Conservation (phyloP, 1,140 invertebrate genomes). For the Samia ricini region DNA sequence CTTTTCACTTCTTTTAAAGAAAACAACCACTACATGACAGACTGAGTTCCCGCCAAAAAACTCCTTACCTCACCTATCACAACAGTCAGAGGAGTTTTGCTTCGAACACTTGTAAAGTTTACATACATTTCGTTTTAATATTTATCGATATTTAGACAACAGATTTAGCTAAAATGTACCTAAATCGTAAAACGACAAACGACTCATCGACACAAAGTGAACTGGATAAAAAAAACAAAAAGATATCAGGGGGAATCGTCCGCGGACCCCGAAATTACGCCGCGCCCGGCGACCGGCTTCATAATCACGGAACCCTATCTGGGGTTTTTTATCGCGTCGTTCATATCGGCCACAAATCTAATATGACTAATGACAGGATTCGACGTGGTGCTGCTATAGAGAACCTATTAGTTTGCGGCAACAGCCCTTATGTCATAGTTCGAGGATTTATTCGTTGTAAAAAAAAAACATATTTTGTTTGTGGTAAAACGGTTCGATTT, state of each 20-base stretch:
- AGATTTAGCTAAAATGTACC: not conserved
- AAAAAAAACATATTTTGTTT: conserved; percentile 10
- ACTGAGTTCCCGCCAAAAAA: no score
- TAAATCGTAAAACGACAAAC: not conserved
- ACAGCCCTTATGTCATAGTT: conserved; percentile 40
- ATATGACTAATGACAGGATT: conserved; percentile 60
- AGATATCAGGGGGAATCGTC: conserved; percentile 23
- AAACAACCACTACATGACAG: no score
- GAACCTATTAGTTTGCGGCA: conserved; percentile 1
- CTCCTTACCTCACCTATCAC: no score
- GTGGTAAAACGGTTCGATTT: conserved; percentile 2
- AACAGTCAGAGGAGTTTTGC: no score
- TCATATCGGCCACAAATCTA: conserved; percentile 62
- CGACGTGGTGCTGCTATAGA: conserved; percentile 28
- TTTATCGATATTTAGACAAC: no score
- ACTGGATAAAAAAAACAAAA: conserved; percentile 12
- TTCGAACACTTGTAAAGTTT: no score
- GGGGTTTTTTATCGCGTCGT: conserved; percentile 45
- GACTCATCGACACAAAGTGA: conserved; percentile 2
- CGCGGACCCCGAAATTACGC: conserved; percentile 60
- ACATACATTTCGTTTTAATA: no score
- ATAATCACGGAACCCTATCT: conserved; percentile 60
- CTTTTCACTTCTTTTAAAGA: no score
- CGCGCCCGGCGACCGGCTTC: conserved; percentile 34
- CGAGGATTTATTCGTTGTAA: conserved; percentile 25